Evolutionary conservation across 2,888 invertebrate genomes (phyloP).

Genomic region (Hyppa rectilinea): DNA sequence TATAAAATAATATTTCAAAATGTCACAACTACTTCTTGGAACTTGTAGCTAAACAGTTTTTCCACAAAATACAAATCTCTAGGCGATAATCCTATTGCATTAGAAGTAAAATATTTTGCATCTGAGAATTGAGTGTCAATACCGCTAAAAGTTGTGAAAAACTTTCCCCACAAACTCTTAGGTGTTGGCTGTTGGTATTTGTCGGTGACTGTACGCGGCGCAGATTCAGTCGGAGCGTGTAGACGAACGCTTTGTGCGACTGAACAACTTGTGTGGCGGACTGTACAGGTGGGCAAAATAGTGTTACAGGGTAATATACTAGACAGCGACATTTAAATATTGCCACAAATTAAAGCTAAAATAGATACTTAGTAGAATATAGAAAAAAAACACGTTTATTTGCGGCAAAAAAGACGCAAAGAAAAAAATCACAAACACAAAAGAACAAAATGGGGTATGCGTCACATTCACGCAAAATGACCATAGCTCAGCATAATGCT

Average conservation of each 20-base stretch:
- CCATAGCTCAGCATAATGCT: too few relatives aligned
- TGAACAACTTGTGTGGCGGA: conserved; percentile 46
- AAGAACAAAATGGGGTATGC: too few relatives aligned
- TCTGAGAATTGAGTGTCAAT: conserved; percentile 45
- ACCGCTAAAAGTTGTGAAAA: conserved; percentile 27
- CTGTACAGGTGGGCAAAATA: conserved; percentile 25
- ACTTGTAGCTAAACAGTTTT: background rate
- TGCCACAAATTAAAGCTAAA: background rate
- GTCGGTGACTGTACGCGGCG: conserved; percentile 33
- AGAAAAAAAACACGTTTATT: too few relatives aligned
- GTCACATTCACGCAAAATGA: too few relatives aligned
- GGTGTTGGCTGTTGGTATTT: conserved; percentile 45
- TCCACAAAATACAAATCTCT: background rate
- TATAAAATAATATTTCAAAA: conserved; percentile 1
- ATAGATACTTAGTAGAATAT: background rate
- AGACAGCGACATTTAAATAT: background rate
- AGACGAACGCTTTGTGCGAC: conserved; percentile 61
- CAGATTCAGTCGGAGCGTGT: conserved; percentile 49
- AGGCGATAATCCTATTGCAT: conserved; percentile 12
- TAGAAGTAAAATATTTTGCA: conserved; percentile 32
- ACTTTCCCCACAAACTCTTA: conserved; percentile 33
- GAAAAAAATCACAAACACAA: too few relatives aligned
- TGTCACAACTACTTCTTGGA: background rate
- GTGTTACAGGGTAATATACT: background rate
- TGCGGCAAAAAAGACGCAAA: too few relatives aligned